phyloP scores from a whole-genome alignment of 2,888 invertebrate genomes.

The Thecocarcelia acutangulata region DNA sequence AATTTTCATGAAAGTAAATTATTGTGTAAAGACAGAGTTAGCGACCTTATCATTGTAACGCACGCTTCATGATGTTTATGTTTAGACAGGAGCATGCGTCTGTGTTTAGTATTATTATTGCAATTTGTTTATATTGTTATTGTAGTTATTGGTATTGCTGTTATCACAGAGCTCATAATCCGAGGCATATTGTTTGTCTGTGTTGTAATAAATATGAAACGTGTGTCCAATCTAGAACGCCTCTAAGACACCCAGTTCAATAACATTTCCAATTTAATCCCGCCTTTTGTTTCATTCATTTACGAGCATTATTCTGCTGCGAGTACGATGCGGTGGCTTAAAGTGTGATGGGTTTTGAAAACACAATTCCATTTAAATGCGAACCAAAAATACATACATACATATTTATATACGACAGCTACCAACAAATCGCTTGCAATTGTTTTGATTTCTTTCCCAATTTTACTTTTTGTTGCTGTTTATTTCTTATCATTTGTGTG shows the following conservation, averaged over 20 bases:
- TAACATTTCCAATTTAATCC: constrained; percentile 59
- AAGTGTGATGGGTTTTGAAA: constrained; percentile 47
- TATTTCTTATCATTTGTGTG: constrained; percentile 38
- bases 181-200: constrained; percentile 59
- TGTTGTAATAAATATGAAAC: constrained; percentile 60
- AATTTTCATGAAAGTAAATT: no score
- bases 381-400: background rate
- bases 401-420: background rate
- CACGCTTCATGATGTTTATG: constrained; percentile 27
- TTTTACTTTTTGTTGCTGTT: constrained; percentile 5
- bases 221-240: constrained; percentile 62
- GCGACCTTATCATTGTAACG: constrained; percentile 13
- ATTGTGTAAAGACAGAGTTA: no score
- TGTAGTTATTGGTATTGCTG: constrained; percentile 22
- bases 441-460: constrained; percentile 39
- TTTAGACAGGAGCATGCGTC: constrained; percentile 5
- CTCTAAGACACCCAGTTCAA: constrained; percentile 63
- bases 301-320: constrained; percentile 13
- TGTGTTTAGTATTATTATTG: constrained; percentile 1
- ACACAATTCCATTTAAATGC: constrained; percentile 33
- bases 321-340: constrained; percentile 47
- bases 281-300: constrained; percentile 48
- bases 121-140: constrained; percentile 13
- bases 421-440: constrained; percentile 42
- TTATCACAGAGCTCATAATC: constrained; percentile 62